Conservation (phyloP, 2,797 vertebrate species). For the Pterois miles region DNA sequence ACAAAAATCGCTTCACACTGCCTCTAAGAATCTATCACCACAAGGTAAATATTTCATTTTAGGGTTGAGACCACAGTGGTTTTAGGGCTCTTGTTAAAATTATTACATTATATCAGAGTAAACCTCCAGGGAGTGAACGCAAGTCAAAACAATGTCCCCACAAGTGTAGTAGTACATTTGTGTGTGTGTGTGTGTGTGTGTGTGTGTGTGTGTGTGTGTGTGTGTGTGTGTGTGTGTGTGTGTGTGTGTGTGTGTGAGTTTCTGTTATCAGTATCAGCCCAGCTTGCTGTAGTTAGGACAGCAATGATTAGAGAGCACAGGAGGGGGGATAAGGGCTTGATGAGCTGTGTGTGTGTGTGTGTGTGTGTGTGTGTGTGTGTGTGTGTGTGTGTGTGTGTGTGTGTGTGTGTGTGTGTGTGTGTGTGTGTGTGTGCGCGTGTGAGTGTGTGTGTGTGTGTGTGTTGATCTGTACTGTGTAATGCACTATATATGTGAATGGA, state of each 20-base stretch:
- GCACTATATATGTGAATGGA: background rate
- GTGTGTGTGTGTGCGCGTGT: no score
- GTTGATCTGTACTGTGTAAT: background rate
- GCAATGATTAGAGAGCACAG: conserved; percentile 46
- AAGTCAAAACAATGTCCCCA: conserved; percentile 6
- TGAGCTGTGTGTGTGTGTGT: conserved; percentile 5
- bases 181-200: conserved; percentile 3
- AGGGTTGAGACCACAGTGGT: background rate
- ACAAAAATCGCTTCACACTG: background rate
- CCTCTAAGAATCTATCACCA: background rate
- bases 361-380: no score
- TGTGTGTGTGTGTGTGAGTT: conserved; percentile 7
- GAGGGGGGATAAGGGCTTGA: background rate
- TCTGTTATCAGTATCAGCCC: conserved; percentile 61
- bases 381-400: no score
- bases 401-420: no score
- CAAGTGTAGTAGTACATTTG: background rate
- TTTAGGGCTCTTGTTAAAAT: background rate
- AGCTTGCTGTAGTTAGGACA: conserved; percentile 64
- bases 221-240: no score
- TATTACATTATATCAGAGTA: background rate
- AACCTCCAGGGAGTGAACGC: conserved; percentile 8
- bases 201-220: conserved; percentile 5
- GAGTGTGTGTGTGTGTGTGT: background rate
- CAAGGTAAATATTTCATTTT: background rate